phyloP scores from a whole-genome alignment of 2,888 invertebrate species.

The Tineola bisselliella region DNA sequence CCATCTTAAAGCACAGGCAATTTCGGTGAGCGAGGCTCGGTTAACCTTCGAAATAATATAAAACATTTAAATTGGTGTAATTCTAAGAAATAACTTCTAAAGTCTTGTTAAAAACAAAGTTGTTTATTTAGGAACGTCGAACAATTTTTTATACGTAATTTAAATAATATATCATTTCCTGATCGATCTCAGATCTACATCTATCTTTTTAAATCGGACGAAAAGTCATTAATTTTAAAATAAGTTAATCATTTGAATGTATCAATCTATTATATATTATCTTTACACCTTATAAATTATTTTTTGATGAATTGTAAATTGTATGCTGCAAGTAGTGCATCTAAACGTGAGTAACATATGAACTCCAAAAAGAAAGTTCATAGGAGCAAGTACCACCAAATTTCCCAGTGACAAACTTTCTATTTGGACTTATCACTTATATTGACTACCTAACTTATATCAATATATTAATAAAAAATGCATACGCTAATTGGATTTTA shows the following conservation, averaged over 20 bases:
- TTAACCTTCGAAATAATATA: not conserved
- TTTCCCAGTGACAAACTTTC: conserved; percentile 12
- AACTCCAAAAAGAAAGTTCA: conserved; percentile 11
- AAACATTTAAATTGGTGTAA: not conserved
- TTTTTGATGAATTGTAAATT: not conserved
- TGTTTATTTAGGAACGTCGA: too few relatives aligned
- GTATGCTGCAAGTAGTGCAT: not conserved
- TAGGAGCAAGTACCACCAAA: not conserved
- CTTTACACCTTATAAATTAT: too few relatives aligned
- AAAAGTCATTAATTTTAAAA: too few relatives aligned
- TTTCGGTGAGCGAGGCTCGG: not conserved
- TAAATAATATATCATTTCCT: too few relatives aligned
- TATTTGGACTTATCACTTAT: not conserved
- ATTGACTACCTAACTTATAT: not conserved
- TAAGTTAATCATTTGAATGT: too few relatives aligned
- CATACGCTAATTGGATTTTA: not conserved
- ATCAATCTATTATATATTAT: too few relatives aligned
- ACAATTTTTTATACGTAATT: too few relatives aligned
- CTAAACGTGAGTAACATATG: conserved; percentile 12
- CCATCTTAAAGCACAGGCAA: too few relatives aligned
- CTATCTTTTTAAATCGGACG: too few relatives aligned
- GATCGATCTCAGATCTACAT: too few relatives aligned
- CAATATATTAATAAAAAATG: not conserved
- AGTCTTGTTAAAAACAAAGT: too few relatives aligned
- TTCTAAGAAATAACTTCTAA: too few relatives aligned